Conservation (phyloP, 1,140 invertebrate species). For the Brachionus koreanus region DNA sequence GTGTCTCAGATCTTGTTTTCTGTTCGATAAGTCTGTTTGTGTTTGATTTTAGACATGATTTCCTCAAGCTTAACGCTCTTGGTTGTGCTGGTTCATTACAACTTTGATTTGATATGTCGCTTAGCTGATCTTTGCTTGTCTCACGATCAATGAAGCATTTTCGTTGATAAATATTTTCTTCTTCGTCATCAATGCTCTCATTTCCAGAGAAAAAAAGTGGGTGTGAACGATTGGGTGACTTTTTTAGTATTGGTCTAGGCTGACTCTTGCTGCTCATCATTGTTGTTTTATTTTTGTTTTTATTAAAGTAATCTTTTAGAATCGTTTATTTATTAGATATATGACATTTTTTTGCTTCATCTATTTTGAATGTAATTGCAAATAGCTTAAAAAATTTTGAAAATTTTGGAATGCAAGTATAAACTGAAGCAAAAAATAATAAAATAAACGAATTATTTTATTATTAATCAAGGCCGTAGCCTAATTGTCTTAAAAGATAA, state of each 20-base stretch:
- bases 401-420: slow-evolving; percentile 2
- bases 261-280: slow-evolving; percentile 33
- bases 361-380: slow-evolving; percentile 5
- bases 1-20: neutral
- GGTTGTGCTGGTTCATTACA: neutral
- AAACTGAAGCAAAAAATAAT: neutral
- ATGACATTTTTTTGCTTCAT: slow-evolving; percentile 10
- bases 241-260: slow-evolving; percentile 14
- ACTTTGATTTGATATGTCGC: neutral
- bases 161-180: neutral
- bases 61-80: neutral
- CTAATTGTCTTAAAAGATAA: neutral
- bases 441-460: neutral
- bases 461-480: neutral
- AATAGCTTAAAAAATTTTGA: neutral
- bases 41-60: neutral
- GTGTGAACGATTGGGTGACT: neutral
- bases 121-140: neutral
- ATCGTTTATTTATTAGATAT: neutral
- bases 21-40: neutral
- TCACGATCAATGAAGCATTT: neutral
- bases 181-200: neutral
- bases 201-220: slow-evolving; percentile 23
- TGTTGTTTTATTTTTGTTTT: neutral
- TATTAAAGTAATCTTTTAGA: neutral